Percentiles rank a stretch among this genome's conserved stretches.
Evolutionary conservation across 2,113 vertebrate species (phyloP).

Genomic region (Phaethon lepturus): DNA sequence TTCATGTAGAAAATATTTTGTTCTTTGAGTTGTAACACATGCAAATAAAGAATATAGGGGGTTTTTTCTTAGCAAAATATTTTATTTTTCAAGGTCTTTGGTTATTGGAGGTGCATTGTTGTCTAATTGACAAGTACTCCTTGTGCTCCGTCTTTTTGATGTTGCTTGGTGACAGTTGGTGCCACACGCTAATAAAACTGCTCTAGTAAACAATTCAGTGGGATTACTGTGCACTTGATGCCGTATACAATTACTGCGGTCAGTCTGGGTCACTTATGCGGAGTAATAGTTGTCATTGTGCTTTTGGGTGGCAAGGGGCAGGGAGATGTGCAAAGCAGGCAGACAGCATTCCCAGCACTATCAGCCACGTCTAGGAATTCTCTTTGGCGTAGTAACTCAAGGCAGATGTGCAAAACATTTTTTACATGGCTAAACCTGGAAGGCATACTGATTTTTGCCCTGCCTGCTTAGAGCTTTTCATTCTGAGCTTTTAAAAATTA

Average conservation of each 20-base stretch:
- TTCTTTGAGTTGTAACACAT: neutral
- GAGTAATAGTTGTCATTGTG: neutral
- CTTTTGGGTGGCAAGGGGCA: neutral
- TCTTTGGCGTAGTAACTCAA: neutral
- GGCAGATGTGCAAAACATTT: neutral
- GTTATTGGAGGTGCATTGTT: neutral
- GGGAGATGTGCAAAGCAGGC: neutral
- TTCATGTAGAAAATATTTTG: neutral
- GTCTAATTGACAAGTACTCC: neutral
- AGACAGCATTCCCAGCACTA: neutral
- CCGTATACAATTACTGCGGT: neutral
- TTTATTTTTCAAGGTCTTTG: neutral
- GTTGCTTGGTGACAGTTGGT: neutral
- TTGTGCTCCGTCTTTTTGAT: neutral
- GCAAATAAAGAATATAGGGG: neutral
- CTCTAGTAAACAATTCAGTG: neutral
- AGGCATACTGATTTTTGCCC: neutral
- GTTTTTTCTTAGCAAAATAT: neutral
- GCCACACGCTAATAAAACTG: neutral
- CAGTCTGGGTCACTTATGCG: neutral
- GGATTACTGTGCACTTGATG: neutral
- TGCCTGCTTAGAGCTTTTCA: neutral
- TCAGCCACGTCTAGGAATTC: neutral
- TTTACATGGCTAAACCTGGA: neutral
- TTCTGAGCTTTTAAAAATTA: neutral